phyloP scores from a whole-genome alignment of 2,888 invertebrate genomes.

The Tethea ocularis region DNA sequence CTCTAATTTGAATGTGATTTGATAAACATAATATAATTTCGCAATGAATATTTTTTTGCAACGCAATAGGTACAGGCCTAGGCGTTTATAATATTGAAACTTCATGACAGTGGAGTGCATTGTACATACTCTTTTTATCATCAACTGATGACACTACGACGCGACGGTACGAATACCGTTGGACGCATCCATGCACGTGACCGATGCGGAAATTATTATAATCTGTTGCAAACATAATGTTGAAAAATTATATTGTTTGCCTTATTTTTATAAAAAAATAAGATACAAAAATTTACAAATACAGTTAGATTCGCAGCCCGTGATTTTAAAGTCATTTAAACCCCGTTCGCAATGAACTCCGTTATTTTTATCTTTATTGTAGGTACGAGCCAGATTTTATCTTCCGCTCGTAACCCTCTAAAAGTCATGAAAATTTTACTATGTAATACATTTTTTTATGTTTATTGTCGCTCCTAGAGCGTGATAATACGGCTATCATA shows the following conservation, averaged over 20 bases:
- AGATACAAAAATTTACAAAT: background rate
- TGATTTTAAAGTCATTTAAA: background rate
- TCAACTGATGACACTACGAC: background rate
- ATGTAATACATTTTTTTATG: background rate
- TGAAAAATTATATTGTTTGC: no score
- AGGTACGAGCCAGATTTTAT: background rate
- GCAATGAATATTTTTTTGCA: no score
- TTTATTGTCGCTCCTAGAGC: slow-evolving; percentile 1
- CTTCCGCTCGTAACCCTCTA: background rate
- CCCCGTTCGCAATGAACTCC: background rate
- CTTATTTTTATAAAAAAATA: no score
- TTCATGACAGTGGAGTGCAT: background rate
- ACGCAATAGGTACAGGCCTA: no score
- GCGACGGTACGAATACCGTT: background rate
- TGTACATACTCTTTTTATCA: background rate
- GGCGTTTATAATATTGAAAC: no score
- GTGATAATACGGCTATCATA: slow-evolving; percentile 5
- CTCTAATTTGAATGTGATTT: no score
- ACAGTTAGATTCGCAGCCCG: background rate
- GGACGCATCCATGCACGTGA: background rate
- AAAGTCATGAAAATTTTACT: slow-evolving; percentile 4
- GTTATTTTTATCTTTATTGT: background rate
- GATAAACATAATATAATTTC: no score
- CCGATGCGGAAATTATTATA: background rate
- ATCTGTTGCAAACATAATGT: no score